A percentile compares a stretch with the other conserved stretches of the same genome.
Evolutionary conservation across 1,140 invertebrate species (phyloP).

Genomic region (Diprion similis): DNA sequence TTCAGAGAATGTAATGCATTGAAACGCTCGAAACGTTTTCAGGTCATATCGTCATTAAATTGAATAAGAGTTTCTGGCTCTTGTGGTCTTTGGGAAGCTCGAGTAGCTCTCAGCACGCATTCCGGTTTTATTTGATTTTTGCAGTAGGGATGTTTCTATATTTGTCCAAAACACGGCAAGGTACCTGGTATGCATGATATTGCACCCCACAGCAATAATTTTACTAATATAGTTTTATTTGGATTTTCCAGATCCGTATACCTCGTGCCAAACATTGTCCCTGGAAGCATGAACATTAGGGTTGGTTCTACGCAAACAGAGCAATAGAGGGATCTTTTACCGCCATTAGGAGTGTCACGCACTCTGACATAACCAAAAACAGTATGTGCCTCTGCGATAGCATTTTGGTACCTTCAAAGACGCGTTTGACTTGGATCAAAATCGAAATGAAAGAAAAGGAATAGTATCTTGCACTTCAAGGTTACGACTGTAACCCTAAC

Average conservation of each 20-base stretch:
- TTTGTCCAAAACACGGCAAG: not conserved
- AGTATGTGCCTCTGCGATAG: not conserved
- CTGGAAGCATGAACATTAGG: not conserved
- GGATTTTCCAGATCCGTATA: not conserved
- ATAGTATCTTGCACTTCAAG: not conserved
- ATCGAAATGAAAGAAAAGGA: not conserved
- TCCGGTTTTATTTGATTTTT: not conserved
- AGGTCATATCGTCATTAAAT: not conserved
- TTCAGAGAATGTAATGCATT: too few species aligned
- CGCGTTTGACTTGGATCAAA: not conserved
- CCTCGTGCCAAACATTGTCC: not conserved
- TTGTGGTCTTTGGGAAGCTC: not conserved
- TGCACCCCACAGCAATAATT: not conserved
- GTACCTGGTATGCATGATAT: conserved; percentile 1
- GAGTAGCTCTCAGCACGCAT: not conserved
- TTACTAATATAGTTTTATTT: not conserved
- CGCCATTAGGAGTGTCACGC: not conserved
- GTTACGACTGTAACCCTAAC: not conserved
- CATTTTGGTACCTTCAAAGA: not conserved
- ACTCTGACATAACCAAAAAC: not conserved
- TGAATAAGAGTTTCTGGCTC: not conserved
- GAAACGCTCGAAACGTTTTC: too few species aligned
- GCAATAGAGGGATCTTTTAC: not conserved
- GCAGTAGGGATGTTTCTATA: not conserved
- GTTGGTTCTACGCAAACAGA: not conserved